Evolutionary conservation across 2,888 invertebrate genomes (phyloP).

Genomic region (Scaptomyza parva): DNA sequence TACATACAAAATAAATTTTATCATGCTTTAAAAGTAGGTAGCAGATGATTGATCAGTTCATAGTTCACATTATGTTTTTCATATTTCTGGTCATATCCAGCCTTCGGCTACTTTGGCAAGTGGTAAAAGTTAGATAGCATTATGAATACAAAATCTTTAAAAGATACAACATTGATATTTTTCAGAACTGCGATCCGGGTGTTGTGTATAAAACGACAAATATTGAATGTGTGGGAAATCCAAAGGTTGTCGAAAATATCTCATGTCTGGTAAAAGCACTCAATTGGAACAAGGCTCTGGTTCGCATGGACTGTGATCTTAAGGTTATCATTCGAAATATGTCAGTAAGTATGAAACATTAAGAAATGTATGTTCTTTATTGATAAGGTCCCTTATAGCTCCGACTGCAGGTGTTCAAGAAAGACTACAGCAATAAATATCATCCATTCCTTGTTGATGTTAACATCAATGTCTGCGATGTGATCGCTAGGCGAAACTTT

Average conservation of each 20-base stretch:
- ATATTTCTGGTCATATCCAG: too few relatives aligned
- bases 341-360: conserved; percentile 15
- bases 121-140: background rate
- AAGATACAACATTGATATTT: background rate
- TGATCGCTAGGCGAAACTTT: background rate
- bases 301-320: conserved; percentile 17
- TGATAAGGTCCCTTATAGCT: background rate
- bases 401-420: background rate
- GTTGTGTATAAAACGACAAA: background rate
- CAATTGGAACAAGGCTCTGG: conserved; percentile 24
- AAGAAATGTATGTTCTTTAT: too few relatives aligned
- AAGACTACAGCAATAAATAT: conserved; percentile 23
- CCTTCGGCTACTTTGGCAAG: background rate
- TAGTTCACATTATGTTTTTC: background rate
- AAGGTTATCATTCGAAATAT: background rate
- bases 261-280: conserved; percentile 4
- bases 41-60: too few relatives aligned
- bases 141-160: too few relatives aligned
- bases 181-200: background rate
- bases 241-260: background rate
- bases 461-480: background rate
- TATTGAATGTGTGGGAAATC: background rate
- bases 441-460: conserved; percentile 19
- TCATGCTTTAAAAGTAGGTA: too few relatives aligned
- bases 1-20: too few relatives aligned